Conservation (phyloP, 2,113 vertebrate genomes). For the Chlamydotis undulata region DNA sequence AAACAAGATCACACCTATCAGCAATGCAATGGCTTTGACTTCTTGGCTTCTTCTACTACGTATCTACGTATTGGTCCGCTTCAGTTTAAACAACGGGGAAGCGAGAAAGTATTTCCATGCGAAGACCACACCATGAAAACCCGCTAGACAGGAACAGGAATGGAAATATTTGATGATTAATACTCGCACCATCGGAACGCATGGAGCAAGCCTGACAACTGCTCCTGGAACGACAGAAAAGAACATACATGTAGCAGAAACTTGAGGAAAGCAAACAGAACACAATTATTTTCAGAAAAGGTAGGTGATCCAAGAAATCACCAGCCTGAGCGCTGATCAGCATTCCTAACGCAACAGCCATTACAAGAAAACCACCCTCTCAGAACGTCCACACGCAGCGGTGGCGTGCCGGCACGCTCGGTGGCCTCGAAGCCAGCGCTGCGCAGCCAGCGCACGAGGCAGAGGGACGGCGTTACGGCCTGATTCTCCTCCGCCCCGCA, state of each 20-base stretch:
- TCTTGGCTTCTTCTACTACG: too few species aligned
- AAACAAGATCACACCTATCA: too few species aligned
- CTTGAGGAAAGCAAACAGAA: not conserved
- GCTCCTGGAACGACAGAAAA: not conserved
- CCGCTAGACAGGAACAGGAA: not conserved
- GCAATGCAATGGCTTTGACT: not conserved
- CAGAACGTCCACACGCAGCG: not conserved
- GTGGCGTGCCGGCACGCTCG: not conserved
- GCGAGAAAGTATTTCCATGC: not conserved
- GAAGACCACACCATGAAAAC: not conserved
- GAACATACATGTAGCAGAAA: not conserved
- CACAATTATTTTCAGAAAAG: not conserved
- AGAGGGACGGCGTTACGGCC: not conserved
- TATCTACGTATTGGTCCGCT: too few species aligned
- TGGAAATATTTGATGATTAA: not conserved
- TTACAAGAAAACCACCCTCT: not conserved
- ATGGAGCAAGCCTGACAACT: not conserved
- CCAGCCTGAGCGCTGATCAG: not conserved
- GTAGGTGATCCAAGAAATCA: not conserved
- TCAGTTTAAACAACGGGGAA: not conserved
- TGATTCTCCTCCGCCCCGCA: not conserved
- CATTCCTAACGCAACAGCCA: not conserved
- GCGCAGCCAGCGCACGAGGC: fast-evolving
- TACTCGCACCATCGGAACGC: not conserved
- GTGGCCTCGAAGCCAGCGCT: not conserved